phyloP scores from a whole-genome alignment of 2,797 vertebrate genomes.

The Tachyglossus aculeatus region DNA sequence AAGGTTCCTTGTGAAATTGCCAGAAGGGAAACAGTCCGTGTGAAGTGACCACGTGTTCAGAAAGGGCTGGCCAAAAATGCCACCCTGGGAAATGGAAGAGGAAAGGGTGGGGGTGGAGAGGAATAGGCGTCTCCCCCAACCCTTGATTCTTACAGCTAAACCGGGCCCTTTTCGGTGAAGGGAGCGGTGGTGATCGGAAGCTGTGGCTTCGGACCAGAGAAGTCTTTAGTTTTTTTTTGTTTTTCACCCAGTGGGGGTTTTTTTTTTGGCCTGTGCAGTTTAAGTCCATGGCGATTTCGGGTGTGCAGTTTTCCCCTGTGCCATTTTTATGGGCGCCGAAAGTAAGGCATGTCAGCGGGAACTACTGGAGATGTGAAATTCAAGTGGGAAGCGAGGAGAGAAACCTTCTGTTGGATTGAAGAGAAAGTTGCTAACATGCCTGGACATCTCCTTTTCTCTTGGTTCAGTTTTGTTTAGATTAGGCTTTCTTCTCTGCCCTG shows the following conservation, averaged over 20 bases:
- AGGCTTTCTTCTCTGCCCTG: background rate
- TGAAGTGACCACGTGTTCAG: background rate
- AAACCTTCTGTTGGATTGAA: background rate
- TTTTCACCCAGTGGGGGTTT: background rate
- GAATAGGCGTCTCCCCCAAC: no score
- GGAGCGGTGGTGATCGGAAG: background rate
- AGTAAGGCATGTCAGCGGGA: background rate
- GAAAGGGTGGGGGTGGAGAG: no score
- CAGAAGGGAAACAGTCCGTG: background rate
- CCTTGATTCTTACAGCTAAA: no score
- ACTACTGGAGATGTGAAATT: background rate
- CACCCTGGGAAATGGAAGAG: background rate
- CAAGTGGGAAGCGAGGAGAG: background rate
- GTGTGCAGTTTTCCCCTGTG: background rate
- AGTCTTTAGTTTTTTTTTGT: background rate
- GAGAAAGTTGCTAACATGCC: background rate
- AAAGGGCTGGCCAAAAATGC: conserved; percentile 6
- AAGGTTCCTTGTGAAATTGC: background rate
- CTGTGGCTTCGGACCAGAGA: background rate
- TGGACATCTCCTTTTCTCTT: accelerated
- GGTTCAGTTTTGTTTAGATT: no score
- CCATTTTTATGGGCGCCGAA: background rate
- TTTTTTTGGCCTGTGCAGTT: background rate
- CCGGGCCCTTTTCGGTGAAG: background rate
- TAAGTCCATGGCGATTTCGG: background rate